phyloP scores from a whole-genome alignment of 64 coral and sea anemone species.

The Cladopsammia gracilis region DNA sequence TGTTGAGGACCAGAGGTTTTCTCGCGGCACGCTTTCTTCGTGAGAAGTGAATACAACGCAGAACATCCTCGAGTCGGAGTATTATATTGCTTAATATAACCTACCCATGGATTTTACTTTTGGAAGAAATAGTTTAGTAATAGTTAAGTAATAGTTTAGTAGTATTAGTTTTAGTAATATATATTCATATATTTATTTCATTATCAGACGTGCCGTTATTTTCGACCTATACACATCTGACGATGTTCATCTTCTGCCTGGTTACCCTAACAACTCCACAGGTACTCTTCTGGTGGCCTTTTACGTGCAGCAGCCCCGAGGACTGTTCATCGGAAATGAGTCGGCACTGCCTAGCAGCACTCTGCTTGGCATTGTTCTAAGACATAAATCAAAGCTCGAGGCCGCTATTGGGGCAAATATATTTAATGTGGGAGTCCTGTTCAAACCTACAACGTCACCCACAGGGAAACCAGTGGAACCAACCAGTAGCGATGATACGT shows the following conservation, averaged over 20 bases:
- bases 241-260: slow-evolving; percentile 48
- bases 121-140: no score
- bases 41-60: no score
- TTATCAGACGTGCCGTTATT: background rate
- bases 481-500: background rate
- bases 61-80: no score
- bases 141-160: no score
- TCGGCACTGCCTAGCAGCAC: background rate
- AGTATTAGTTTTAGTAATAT: no score
- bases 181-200: background rate
- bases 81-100: no score
- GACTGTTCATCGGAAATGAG: background rate
- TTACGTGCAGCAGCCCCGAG: slow-evolving; percentile 26
- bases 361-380: background rate
- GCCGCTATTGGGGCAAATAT: slow-evolving; percentile 12
- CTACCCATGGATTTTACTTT: no score
- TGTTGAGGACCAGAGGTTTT: no score
- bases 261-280: slow-evolving; percentile 40
- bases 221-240: slow-evolving; percentile 16
- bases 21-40: no score
- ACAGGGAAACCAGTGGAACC: no score
- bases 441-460: background rate
- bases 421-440: background rate
- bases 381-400: background rate
- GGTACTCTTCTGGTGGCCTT: background rate